These are phyloP conservation scores for Acanthococcus lagerstroemiae DNA, from an alignment of 2,888 invertebrate genomes.

Conservation along the genomic window DNA sequence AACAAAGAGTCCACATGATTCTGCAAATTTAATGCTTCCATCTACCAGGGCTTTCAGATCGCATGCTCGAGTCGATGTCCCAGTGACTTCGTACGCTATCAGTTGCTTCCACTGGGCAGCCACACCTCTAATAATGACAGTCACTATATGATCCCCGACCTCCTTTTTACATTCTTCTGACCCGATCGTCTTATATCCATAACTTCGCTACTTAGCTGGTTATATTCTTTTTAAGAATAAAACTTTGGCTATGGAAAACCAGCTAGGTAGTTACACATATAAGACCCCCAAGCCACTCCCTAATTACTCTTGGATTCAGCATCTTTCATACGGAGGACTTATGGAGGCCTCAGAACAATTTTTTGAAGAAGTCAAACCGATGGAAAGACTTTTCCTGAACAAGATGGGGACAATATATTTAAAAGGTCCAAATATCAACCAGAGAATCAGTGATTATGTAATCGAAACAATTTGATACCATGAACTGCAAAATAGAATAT, in stretches of 20 bases:
- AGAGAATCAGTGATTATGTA: too few relatives aligned
- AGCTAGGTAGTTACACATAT: background rate
- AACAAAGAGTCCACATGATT: constrained; percentile 1
- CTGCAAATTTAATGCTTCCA: constrained; percentile 1
- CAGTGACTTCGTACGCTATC: constrained; percentile 13
- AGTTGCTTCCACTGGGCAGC: constrained; percentile 5
- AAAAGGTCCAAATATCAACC: background rate
- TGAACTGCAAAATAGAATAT: too few relatives aligned
- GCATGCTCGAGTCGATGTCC: background rate
- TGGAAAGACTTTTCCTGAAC: background rate
- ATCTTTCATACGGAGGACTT: background rate
- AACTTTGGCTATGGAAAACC: background rate
- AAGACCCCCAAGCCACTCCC: background rate
- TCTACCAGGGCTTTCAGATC: background rate
- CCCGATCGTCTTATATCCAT: too few relatives aligned
- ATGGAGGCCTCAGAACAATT: background rate
- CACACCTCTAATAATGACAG: background rate
- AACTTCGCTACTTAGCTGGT: background rate
- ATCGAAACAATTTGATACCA: too few relatives aligned
- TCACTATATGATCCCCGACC: background rate
- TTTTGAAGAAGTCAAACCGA: background rate
- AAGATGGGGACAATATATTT: background rate
- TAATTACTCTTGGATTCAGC: background rate
- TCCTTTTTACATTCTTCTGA: too few relatives aligned
- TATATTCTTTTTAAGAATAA: background rate